Base-by-base conservation (phyloP, 1,140 invertebrate genomes). In the Globodera rostochiensis region DNA sequence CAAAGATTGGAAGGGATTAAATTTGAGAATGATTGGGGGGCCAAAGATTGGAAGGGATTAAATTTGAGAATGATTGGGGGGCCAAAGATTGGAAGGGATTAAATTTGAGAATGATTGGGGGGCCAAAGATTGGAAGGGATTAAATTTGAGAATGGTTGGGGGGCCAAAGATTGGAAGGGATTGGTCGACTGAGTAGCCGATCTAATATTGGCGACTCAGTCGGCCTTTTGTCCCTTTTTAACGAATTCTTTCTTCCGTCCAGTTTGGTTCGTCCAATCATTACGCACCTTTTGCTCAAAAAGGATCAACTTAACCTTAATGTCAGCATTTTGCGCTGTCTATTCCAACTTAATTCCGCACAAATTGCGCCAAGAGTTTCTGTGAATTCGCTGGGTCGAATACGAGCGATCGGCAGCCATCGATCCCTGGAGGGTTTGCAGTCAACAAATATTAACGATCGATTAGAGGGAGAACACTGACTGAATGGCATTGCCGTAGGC, bases 401-500 rank as follows among this genome's bases (percentile, higher is more conserved):
- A 11, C 69, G 69, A 36, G 69, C 46, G 25, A 71, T 71, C 2
- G 69, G 69, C 69, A 71, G 69, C 69, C 69, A 71, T 9, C 69
- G 69, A 19, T 71, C 69, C n/a, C 69, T 71, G 57, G 13, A 19
- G 19, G 19, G 15, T 4, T 60, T 64, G 57, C 57, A 64, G 50
- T 53, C 11, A 13, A 53, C 50, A 53, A 13, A 53, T 9, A 53
- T 53, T 7, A 7, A 9, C 7, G 7, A 19, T 64, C 19, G 57
- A 19, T 71, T 36, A 71, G 36, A 71, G 69, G 6, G 69, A 6
- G 69, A 21, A 47, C 69, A 71, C 46, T 71, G 19, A 71, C 25
- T 71, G 69, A 71, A 71, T 71, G 69, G 69, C 11, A 45, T 71
- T 47, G 25, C 69, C 36, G 69, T 71, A 36, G 36, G 69, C 69